Conservation (phyloP, 2,888 invertebrate species). For the Ferdinandea cuprea region DNA sequence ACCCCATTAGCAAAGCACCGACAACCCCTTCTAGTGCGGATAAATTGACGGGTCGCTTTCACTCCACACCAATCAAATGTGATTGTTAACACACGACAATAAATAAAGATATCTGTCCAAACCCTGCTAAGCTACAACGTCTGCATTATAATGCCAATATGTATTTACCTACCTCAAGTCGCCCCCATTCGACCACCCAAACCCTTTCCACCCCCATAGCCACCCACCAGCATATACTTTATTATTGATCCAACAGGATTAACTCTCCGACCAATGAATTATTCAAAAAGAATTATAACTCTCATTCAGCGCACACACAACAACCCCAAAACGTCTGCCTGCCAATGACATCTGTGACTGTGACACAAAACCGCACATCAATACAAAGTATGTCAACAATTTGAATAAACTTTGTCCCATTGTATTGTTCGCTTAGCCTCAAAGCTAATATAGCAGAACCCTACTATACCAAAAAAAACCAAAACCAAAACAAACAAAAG, state of each 20-base stretch:
- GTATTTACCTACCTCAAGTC: too few species aligned
- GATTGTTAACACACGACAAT: constrained; percentile 57
- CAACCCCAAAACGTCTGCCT: constrained; percentile 65
- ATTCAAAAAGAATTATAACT: constrained; percentile 50
- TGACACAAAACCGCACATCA: constrained; percentile 63
- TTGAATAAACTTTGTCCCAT: constrained; percentile 52
- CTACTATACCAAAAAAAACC: too few species aligned
- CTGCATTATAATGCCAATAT: constrained; percentile 44
- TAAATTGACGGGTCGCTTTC: not conserved
- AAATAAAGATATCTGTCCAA: constrained; percentile 61
- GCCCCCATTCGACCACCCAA: not conserved
- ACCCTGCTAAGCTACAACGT: constrained; percentile 33
- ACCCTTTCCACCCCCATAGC: not conserved
- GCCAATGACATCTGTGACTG: constrained; percentile 71
- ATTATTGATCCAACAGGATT: constrained; percentile 65
- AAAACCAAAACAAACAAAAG: constrained; percentile 10
- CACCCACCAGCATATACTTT: constrained; percentile 30
- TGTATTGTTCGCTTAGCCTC: constrained; percentile 3
- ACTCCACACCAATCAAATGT: constrained; percentile 16
- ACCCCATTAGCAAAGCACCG: not conserved
- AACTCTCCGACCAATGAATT: constrained; percentile 64
- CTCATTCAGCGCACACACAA: constrained; percentile 25
- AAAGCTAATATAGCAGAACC: too few species aligned
- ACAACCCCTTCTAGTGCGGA: not conserved
- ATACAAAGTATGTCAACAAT: constrained; percentile 66